Percentiles rank a stretch among this genome's conserved stretches.
Conservation (phyloP, 2,113 vertebrate genomes). For the Engystomops pustulosus region DNA sequence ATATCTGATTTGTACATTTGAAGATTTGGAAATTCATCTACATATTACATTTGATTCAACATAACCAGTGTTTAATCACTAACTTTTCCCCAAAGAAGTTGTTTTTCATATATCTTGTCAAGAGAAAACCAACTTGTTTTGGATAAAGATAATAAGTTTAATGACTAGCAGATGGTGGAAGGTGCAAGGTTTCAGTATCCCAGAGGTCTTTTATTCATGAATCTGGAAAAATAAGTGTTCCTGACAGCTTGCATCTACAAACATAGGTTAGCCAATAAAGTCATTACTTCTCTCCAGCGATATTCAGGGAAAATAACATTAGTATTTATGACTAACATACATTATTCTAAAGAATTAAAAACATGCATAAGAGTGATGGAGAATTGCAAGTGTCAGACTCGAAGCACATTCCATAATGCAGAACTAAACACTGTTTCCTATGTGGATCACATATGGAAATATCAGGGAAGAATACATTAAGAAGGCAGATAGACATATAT, state of each 20-base stretch:
- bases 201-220: slow-evolving; percentile 45
- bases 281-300: slow-evolving; percentile 18
- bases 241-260: slow-evolving; percentile 56
- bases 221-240: slow-evolving; percentile 58
- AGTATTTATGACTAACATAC: slow-evolving; percentile 39
- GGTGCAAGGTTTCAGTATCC: slow-evolving; percentile 56
- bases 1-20: background rate
- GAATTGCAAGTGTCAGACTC: slow-evolving; percentile 15
- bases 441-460: slow-evolving; percentile 7
- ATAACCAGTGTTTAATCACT: slow-evolving; percentile 20
- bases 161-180: slow-evolving; percentile 54
- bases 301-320: slow-evolving; percentile 25
- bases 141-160: slow-evolving; percentile 57
- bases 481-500: background rate
- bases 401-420: background rate
- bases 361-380: slow-evolving; percentile 11
- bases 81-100: background rate
- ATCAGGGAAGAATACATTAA: background rate
- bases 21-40: background rate
- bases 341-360: slow-evolving; percentile 46
- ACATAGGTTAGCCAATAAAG: slow-evolving; percentile 54
- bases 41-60: background rate
- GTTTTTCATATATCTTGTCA: slow-evolving; percentile 49
- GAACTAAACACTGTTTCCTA: slow-evolving; percentile 11
- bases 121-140: slow-evolving; percentile 49